Base-by-base conservation (phyloP, 2,113 vertebrate genomes). In the Lagopus muta region DNA sequence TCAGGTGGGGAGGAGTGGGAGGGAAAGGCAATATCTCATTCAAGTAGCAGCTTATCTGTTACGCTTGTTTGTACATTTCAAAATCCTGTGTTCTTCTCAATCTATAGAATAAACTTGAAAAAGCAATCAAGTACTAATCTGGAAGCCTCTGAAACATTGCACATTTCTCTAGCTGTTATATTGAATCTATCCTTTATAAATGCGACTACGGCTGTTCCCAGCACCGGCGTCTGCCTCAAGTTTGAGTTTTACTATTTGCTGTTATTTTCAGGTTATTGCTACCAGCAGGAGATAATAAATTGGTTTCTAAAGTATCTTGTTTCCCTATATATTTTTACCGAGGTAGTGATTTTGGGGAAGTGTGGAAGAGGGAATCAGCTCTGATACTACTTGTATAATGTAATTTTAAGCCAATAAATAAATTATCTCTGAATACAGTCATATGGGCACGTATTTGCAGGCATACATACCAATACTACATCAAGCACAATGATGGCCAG, bases 231-330 rank as follows among this genome's bases (percentile, higher is more conserved):
- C 95, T 94, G 91, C 90, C 83, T 94, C 65, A 70, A 95, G 88
- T 94, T 94, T 71, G 38, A 93, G 94, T 96, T 94, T 88, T 93
- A 95, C 71, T 92, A 82, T 88, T 89, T 92, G 81, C 77, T 94
- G 67, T 94, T 93, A 95, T 94, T 96, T 95, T 92, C 72, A 93
- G 67, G 90, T 90, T 82, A 97, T 93, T 94, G 88, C 93, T 96
- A 87, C 83, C 88, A 95, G 84, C 87, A 88, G 76, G 89, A 94
- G 73, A 95, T 88, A 96, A 97, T 96, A 92, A 90, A 95, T 95
- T 95, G 88, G 43, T 67, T 90, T 97, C 86, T 81, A 95, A 96
- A 89, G 90, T 92, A 94, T 48, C 74, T 52, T 90, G 91, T 87
- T 95, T 97, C 89, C 65, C 61, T 66, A 43, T 90, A 89, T 80